A percentile compares a stretch with the other conserved stretches of the same genome.
Evolutionary conservation across 1,140 invertebrate genomes (phyloP).

Genomic region (Trichogramma pretiosum): DNA sequence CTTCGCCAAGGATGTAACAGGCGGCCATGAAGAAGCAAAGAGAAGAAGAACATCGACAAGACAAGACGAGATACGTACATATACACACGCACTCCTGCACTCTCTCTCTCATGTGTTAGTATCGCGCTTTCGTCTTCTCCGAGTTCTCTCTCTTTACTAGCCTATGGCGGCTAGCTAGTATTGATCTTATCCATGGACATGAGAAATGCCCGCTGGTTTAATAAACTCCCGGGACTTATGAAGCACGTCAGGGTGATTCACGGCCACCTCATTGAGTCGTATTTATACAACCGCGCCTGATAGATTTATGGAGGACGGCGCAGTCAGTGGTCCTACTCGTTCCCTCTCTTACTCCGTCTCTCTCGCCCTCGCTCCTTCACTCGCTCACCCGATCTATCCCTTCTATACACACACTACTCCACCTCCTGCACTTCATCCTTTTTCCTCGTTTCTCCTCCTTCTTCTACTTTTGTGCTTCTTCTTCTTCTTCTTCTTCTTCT

Average conservation of each 20-base stretch:
- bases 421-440: slow-evolving; percentile 10
- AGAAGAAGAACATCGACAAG: too few species aligned
- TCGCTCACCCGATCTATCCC: slow-evolving; percentile 12
- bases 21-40: too few species aligned
- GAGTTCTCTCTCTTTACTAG: too few species aligned
- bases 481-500: slow-evolving; percentile 4
- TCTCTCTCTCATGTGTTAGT: slow-evolving; percentile 4
- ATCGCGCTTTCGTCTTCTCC: too few species aligned
- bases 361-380: slow-evolving; percentile 14
- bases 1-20: too few species aligned
- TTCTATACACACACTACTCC: background rate
- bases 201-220: slow-evolving; percentile 48
- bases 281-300: slow-evolving; percentile 48
- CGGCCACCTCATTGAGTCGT: slow-evolving; percentile 48
- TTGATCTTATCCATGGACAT: slow-evolving; percentile 49
- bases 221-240: slow-evolving; percentile 50
- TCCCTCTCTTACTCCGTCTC: slow-evolving; percentile 19
- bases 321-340: slow-evolving; percentile 39
- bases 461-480: slow-evolving; percentile 18
- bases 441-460: slow-evolving; percentile 23
- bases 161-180: too few species aligned
- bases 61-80: too few species aligned
- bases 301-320: slow-evolving; percentile 48
- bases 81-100: background rate
- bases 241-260: slow-evolving; percentile 49